Conservation (phyloP, 1,140 invertebrate genomes). For the Ceratosolen fusciceps region DNA sequence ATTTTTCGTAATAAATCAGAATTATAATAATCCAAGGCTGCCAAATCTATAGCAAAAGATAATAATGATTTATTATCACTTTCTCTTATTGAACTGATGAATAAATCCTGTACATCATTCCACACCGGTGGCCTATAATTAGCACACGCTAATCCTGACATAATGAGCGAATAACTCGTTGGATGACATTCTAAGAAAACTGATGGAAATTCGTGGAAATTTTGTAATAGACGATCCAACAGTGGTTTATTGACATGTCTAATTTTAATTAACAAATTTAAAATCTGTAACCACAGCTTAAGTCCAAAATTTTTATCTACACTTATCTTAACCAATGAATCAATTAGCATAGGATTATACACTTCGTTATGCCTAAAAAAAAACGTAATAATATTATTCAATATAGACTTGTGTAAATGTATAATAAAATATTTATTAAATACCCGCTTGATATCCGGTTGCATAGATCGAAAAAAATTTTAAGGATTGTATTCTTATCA, state of each 20-base stretch:
- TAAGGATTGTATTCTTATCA: background rate
- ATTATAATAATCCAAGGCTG: slow-evolving; percentile 72
- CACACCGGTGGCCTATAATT: slow-evolving; percentile 75
- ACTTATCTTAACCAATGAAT: slow-evolving; percentile 64
- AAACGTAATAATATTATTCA: background rate
- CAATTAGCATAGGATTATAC: slow-evolving; percentile 74
- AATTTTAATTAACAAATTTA: slow-evolving; percentile 26
- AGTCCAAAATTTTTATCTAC: background rate
- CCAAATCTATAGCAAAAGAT: slow-evolving; percentile 71
- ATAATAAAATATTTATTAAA: slow-evolving; percentile 6
- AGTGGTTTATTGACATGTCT: slow-evolving; percentile 25
- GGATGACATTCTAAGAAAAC: slow-evolving; percentile 9
- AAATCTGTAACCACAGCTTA: background rate
- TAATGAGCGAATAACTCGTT: background rate
- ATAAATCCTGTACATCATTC: slow-evolving; percentile 66
- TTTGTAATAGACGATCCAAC: slow-evolving; percentile 26
- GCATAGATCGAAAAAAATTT: background rate
- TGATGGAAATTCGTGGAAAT: slow-evolving; percentile 13
- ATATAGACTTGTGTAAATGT: background rate
- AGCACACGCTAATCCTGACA: slow-evolving; percentile 68
- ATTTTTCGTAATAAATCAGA: slow-evolving; percentile 70
- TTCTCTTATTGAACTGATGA: slow-evolving; percentile 59
- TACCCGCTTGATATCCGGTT: background rate
- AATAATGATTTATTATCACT: slow-evolving; percentile 36
- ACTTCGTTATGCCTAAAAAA: slow-evolving; percentile 64